A percentile compares a stretch with the other conserved stretches of the same genome.
phyloP scores from a whole-genome alignment of 2,888 invertebrate species.

The Griposia aprilina region DNA sequence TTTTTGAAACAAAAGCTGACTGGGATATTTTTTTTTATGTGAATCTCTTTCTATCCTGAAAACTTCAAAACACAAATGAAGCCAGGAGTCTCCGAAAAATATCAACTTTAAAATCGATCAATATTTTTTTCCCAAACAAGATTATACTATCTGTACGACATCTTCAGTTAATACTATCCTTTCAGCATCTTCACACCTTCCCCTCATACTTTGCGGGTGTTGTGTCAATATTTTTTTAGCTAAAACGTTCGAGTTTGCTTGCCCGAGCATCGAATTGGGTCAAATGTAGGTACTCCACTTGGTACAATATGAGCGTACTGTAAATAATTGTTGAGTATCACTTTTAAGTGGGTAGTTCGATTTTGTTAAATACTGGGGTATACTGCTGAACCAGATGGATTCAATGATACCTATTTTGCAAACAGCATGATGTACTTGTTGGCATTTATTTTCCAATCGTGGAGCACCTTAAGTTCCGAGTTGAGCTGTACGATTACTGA shows the following conservation, averaged over 20 bases:
- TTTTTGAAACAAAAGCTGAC: background rate
- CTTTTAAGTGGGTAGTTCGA: conserved; percentile 5
- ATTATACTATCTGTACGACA: background rate
- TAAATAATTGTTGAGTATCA: conserved; percentile 38
- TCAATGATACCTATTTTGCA: background rate
- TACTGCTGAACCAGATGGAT: too few species aligned
- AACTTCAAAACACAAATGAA: background rate
- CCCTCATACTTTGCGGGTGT: conserved; percentile 24
- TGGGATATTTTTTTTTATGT: background rate
- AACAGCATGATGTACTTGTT: background rate
- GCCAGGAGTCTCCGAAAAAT: background rate
- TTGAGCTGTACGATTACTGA: too few species aligned
- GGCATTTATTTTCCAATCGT: too few species aligned
- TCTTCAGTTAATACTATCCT: conserved; percentile 27
- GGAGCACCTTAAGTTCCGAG: too few species aligned
- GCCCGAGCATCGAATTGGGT: conserved; percentile 53
- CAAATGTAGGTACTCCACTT: conserved; percentile 36
- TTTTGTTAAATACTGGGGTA: background rate
- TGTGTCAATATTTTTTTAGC: conserved; percentile 62
- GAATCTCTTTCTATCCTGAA: background rate
- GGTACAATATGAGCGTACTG: conserved; percentile 19
- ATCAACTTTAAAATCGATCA: background rate
- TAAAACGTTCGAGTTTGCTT: conserved; percentile 53
- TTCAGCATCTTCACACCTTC: conserved; percentile 20
- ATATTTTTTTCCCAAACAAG: conserved; percentile 18